Evolutionary conservation across 2,113 vertebrate species (phyloP), one percentile per base, ranked within the genome.

Genomic region (Arenaria interpres): DNA sequence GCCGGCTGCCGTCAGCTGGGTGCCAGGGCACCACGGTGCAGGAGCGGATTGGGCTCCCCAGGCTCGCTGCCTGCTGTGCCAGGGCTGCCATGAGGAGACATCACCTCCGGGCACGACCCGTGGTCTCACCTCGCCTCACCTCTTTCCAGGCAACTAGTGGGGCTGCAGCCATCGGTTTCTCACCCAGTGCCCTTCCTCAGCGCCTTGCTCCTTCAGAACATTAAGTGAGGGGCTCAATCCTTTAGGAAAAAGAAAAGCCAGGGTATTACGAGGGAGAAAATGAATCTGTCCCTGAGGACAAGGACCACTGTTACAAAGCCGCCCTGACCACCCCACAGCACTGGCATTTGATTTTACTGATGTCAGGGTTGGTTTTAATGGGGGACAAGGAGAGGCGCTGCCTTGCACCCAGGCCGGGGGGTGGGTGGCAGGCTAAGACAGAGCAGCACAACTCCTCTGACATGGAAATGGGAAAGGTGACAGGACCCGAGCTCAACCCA

Each of bases 71-170:
- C 27, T 14, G 51, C 71, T 25, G 10, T 7, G 11, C 8, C 7
- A 39, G 24, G 37, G 43, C 9, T 75, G 46, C 3, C 1, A 10
- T 1, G 59, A 51, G 53, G 37, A 27, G 28, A 20, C 22, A 53
- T 45, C n/a, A 9, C 9, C 75, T 33, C 56, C 12, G 21, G 46
- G 41, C 71, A 53, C 1, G 0, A 27, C 33, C 9, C 1, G 2
- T 20, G n/a, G 39, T 33, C 37, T 50, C 0, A 0, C 14, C 41
- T 50, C 0, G 0, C 14, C 41, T 86, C 6, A 3, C 50, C 51
- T 46, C 1, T 27, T 21, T 43, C 51, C 62, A 59, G 62, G 48
- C 33, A 39, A 12, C 12, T 10, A 12, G 9, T 2, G 5, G 0
- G 1, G 89, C 87, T 50, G 76, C 43, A 73, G 80, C 53, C 59